Percentiles rank a stretch among this genome's conserved stretches.
phyloP scores from a whole-genome alignment of 2,113 vertebrate species.

The Gobio gobio region DNA sequence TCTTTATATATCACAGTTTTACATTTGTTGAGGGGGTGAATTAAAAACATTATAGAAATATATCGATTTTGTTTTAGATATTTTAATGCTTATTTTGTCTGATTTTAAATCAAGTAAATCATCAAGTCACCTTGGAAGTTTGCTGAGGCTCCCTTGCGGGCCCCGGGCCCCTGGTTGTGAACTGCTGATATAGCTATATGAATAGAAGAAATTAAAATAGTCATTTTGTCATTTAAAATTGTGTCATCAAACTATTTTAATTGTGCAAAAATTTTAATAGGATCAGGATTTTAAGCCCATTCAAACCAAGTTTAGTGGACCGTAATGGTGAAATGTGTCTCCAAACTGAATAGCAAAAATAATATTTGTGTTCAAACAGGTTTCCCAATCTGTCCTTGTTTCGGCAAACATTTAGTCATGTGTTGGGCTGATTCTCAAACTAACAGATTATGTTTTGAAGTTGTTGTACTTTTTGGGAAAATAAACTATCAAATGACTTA shows the following conservation, averaged over 20 bases:
- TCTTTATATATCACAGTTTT: no score
- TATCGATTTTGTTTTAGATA: not conserved
- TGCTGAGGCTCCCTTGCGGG: not conserved
- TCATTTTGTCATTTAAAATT: no score
- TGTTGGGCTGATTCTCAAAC: not conserved
- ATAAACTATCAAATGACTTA: not conserved
- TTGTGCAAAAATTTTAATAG: not conserved
- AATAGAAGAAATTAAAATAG: not conserved
- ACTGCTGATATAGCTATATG: no score
- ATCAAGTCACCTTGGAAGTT: not conserved
- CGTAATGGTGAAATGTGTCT: not conserved
- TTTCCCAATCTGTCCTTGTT: not conserved
- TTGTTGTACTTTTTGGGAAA: not conserved
- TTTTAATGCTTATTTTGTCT: not conserved
- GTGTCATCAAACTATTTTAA: not conserved
- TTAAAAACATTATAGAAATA: not conserved
- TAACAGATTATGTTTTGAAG: not conserved
- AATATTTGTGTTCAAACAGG: not conserved
- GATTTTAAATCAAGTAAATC: not conserved
- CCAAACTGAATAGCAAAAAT: not conserved
- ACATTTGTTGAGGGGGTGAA: no score
- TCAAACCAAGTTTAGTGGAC: not conserved
- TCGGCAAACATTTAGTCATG: not conserved
- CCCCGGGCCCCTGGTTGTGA: not conserved
- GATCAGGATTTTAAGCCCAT: not conserved